phyloP scores from a whole-genome alignment of 1,140 invertebrate genomes.

The Metaphire vulgaris region DNA sequence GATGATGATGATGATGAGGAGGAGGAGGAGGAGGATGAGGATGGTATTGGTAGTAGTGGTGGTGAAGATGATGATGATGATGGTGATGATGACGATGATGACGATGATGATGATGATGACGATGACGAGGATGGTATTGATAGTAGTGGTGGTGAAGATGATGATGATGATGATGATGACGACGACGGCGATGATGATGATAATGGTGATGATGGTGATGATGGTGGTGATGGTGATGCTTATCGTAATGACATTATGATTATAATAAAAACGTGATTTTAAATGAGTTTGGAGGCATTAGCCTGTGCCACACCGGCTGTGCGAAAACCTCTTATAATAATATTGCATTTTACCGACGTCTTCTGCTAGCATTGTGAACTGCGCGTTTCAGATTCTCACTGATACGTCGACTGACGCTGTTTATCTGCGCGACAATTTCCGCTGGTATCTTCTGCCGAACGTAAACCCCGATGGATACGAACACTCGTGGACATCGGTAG shows the following conservation, averaged over 20 bases:
- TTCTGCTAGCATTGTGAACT: too few relatives aligned
- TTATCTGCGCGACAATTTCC: constrained; percentile 15
- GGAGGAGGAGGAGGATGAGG: background rate
- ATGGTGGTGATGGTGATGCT: background rate
- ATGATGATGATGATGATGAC: background rate
- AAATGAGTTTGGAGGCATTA: too few relatives aligned
- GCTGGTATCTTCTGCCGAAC: constrained; percentile 21
- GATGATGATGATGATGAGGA: background rate
- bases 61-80: background rate
- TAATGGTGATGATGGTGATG: too few relatives aligned
- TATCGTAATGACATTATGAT: background rate
- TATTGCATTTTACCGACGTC: too few relatives aligned
- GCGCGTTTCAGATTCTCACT: constrained; percentile 10
- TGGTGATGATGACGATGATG: background rate
- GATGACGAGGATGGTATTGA: background rate
- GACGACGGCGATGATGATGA: too few relatives aligned
- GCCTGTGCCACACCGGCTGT: too few relatives aligned
- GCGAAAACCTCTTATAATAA: too few relatives aligned
- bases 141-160: background rate
- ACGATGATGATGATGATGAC: constrained; percentile 1
- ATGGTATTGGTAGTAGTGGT: too few relatives aligned
- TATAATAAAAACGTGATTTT: too few relatives aligned
- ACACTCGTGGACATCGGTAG: background rate
- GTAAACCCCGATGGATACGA: constrained; percentile 20
- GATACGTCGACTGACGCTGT: constrained; percentile 6